phyloP scores from a whole-genome alignment of 1,140 invertebrate species.

The Halesus radiatus region DNA sequence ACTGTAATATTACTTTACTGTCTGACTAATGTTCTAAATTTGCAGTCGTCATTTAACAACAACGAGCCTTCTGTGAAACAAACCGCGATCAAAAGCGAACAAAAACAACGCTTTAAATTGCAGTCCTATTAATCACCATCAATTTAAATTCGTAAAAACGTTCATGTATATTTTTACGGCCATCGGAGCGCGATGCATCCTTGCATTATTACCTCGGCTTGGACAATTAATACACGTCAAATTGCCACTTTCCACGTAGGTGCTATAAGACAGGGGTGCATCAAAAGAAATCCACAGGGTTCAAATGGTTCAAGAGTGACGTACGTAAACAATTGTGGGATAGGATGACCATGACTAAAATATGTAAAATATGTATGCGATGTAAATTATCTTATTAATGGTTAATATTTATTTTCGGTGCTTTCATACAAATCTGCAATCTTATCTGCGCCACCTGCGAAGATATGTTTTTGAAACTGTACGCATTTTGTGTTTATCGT shows the following conservation, averaged over 20 bases:
- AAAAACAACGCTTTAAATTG: background rate
- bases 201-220: background rate
- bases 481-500: too few relatives aligned
- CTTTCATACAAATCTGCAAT: too few relatives aligned
- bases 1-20: too few relatives aligned
- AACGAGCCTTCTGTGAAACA: background rate
- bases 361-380: too few relatives aligned
- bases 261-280: conserved; percentile 6
- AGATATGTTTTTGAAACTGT: too few relatives aligned
- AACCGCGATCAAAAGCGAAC: background rate
- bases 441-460: too few relatives aligned
- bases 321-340: conserved; percentile 9
- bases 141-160: conserved; percentile 31
- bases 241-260: conserved; percentile 14
- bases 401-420: too few relatives aligned
- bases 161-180: background rate
- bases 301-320: conserved; percentile 16
- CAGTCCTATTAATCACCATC: conserved; percentile 10
- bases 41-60: too few relatives aligned
- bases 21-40: too few relatives aligned
- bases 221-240: conserved; percentile 37
- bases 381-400: too few relatives aligned
- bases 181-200: background rate
- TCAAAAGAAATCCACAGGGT: background rate
- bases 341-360: too few relatives aligned